Percentiles rank a stretch among this genome's conserved stretches.
phyloP scores from a whole-genome alignment of 2,888 invertebrate species.

The Disparrhopalites patrizii region DNA sequence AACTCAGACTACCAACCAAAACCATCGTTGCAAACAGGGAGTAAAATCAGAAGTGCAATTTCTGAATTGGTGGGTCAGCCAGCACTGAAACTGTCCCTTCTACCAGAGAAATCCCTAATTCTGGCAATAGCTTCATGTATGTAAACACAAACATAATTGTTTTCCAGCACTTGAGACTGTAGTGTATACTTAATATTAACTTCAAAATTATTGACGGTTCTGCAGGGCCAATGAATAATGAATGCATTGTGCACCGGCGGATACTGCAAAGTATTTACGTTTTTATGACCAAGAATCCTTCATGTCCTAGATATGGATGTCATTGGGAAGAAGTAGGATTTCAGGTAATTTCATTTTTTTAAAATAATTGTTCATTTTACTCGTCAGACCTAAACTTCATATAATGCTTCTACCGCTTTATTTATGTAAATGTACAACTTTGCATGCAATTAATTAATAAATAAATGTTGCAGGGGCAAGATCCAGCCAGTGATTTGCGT shows the following conservation, averaged over 20 bases:
- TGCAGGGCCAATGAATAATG: conserved; percentile 48
- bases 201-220: neutral
- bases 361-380: conserved; percentile 1
- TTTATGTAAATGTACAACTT: too few species aligned
- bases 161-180: neutral
- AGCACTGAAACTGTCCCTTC: conserved; percentile 36
- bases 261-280: conserved; percentile 48
- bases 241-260: conserved; percentile 46
- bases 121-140: conserved; percentile 47
- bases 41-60: conserved; percentile 40
- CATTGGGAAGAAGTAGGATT: conserved; percentile 60
- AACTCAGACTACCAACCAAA: too few species aligned
- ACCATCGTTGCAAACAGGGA: conserved; percentile 33
- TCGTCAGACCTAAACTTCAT: too few species aligned
- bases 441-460: neutral
- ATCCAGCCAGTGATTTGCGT: conserved; percentile 58
- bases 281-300: conserved; percentile 48
- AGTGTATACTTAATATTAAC: neutral
- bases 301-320: conserved; percentile 54
- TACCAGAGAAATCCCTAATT: conserved; percentile 45
- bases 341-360: conserved; percentile 50
- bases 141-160: neutral
- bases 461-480: conserved; percentile 50
- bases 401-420: too few species aligned
- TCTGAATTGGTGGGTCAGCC: conserved; percentile 44